Base-by-base conservation (phyloP, 53 echinoderm and acorn worm genomes). In the Stichopus horrens region DNA sequence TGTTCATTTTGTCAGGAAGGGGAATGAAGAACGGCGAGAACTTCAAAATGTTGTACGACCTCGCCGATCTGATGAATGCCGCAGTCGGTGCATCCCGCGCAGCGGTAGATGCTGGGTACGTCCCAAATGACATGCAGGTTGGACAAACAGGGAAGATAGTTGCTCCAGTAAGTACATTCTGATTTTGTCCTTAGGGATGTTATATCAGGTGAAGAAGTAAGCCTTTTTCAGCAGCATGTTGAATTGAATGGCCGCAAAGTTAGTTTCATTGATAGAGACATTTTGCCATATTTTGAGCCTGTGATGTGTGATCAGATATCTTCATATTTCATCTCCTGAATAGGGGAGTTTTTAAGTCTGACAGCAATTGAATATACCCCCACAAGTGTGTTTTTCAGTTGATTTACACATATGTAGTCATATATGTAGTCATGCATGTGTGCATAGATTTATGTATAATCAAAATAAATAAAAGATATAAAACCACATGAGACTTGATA, bases 131-230 rank as follows among this genome's bases (percentile, higher is more conserved):
- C 89, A 97, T 97, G 98, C 98, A 97, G 91, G 92, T 94, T 67
- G 95, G 98, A 90, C 98, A 97, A 91, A 97, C 98, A 21, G 98
- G 98, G 23, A 97, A 97, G 89, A 97, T 97, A 56, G 97, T 97
- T 20, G 98, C 98, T 20, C 97, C 98, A 13, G 98, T 97, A 89
- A 97, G 98, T 94, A 76, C 58, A 21, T 16, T 37, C 37, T 37
- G 37, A 37, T 37, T 37, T 37, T 37, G 37, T 37, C 37, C 37
- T 2, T 37, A 37, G 0, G 37, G 0, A 37, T 37, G 37, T 37
- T 37, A 37, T 37, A 37, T 37, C 37, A 37, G 37, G 37, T 37
- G 37, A 37, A 1, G 37, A 1, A 37, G 37, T 37, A 37, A 53
- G 53, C 37, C 37, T 37, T 37, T 37, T 37, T 37, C 18, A 37